These are phyloP conservation scores for Anoplolepis gracilipes DNA, from an alignment of 1,140 invertebrate genomes.

Conservation along the genomic window DNA sequence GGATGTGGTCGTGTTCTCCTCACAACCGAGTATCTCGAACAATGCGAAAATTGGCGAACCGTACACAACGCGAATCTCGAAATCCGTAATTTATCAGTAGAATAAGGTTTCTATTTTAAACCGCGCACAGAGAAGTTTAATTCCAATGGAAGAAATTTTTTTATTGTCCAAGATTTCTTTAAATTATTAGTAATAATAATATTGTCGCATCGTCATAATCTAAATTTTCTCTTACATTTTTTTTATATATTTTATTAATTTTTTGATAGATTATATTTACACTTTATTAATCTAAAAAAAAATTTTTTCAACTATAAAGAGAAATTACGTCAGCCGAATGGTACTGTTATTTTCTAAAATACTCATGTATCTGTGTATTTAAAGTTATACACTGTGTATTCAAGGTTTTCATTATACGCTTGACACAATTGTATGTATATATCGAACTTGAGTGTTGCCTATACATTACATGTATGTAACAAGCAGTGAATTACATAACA, in stretches of 20 bases:
- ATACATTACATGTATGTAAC: neutral
- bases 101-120: neutral
- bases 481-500: neutral
- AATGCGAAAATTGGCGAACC: conserved; percentile 2
- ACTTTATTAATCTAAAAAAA: neutral
- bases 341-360: neutral
- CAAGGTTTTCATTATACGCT: neutral
- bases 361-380: no score
- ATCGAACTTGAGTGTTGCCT: neutral
- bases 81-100: neutral
- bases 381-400: no score
- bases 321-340: neutral
- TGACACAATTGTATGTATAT: neutral
- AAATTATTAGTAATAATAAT: neutral
- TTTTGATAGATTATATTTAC: no score
- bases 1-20: conserved; percentile 49
- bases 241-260: no score
- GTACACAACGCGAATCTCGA: neutral
- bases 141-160: neutral
- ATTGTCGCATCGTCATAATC: neutral
- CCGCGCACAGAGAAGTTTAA: neutral
- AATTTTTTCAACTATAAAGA: neutral
- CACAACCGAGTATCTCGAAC: conserved; percentile 20
- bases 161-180: neutral
- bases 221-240: neutral